These are phyloP conservation scores for Petrolisthes manimaculis DNA, from an alignment of 2,888 invertebrate genomes.

Conservation along the genomic window DNA sequence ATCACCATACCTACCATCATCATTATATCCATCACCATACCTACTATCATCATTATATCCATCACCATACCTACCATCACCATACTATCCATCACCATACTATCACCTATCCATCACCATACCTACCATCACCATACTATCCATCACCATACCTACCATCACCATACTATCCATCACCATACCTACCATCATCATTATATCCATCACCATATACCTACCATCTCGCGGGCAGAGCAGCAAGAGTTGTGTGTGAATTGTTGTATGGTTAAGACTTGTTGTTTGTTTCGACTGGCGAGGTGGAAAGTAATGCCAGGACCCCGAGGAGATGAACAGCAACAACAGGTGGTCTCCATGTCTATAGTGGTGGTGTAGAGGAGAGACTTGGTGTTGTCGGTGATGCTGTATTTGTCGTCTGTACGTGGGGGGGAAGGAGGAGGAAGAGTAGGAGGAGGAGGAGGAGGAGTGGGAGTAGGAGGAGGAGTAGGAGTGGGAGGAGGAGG, in stretches of 20 bases:
- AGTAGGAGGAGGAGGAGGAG: background rate
- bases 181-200: background rate
- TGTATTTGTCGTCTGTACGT: slow-evolving; percentile 21
- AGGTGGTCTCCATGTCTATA: slow-evolving; percentile 29
- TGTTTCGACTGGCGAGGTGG: slow-evolving; percentile 23
- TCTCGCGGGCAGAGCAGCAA: slow-evolving; percentile 17
- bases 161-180: no score
- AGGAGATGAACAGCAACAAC: slow-evolving; percentile 21
- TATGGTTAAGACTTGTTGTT: slow-evolving; percentile 15
- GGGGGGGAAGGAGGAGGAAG: background rate
- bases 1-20: background rate
- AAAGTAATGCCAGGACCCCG: slow-evolving; percentile 36
- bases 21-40: no score
- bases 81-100: no score
- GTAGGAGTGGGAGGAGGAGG: background rate
- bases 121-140: background rate
- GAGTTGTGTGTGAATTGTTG: background rate
- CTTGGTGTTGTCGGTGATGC: slow-evolving; percentile 22
- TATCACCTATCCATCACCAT: no score
- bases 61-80: background rate
- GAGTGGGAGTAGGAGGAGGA: background rate
- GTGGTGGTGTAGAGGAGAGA: slow-evolving; percentile 17
- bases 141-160: background rate
- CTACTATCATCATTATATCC: no score
- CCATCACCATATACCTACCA: background rate